Evolutionary conservation across 2,113 vertebrate genomes (phyloP).

Genomic region (Aramus guarauna): DNA sequence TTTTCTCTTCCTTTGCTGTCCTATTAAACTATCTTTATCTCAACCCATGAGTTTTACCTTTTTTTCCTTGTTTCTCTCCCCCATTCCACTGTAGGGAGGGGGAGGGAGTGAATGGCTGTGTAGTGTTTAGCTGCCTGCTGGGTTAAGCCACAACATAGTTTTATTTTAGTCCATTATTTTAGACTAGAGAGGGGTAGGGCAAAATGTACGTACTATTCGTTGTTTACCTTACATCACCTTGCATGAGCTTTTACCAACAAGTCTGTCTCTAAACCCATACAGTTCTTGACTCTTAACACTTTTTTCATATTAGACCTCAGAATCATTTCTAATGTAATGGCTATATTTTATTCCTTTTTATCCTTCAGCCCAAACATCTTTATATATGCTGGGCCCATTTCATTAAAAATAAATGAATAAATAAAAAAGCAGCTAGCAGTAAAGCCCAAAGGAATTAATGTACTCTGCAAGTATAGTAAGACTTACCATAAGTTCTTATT

Average conservation of each 20-base stretch:
- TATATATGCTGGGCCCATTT: not conserved
- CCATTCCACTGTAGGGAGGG: no score
- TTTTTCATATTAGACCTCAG: not conserved
- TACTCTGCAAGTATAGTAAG: not conserved
- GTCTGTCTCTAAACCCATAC: not conserved
- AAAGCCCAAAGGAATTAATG: not conserved
- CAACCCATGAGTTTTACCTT: no score
- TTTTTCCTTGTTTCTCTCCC: no score
- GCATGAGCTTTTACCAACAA: not conserved
- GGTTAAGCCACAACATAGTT: not conserved
- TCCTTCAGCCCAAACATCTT: not conserved
- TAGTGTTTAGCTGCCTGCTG: no score
- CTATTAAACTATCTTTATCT: no score
- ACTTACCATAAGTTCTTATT: not conserved
- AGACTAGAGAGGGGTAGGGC: not conserved
- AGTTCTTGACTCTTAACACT: not conserved
- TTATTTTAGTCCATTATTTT: not conserved
- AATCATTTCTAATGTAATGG: not conserved
- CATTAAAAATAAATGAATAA: not conserved
- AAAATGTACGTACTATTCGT: not conserved
- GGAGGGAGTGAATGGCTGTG: no score
- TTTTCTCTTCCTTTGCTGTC: no score
- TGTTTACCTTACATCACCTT: not conserved
- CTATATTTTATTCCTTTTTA: conserved; percentile 1
- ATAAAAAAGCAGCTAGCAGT: not conserved